A percentile compares a stretch with the other conserved stretches of the same genome.
phyloP scores from a whole-genome alignment of 37 sponge, comb jelly and placozoan genomes.

The Ianthella basta region DNA sequence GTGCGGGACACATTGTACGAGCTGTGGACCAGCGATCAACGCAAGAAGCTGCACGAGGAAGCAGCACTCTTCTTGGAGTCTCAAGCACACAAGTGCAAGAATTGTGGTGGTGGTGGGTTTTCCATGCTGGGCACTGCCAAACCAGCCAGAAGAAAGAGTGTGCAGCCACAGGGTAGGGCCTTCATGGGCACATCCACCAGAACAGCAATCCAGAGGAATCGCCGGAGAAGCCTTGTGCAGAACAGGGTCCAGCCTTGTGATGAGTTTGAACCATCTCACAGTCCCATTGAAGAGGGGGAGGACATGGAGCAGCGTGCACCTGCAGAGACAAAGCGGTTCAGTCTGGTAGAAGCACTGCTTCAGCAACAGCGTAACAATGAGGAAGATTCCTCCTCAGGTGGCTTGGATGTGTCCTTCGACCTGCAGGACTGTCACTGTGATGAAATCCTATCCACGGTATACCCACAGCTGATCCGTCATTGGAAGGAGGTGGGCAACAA shows the following conservation, averaged over 20 bases:
- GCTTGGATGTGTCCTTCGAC: conserved; percentile 13
- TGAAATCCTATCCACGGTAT: conserved; percentile 78
- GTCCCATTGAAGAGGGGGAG: too few species aligned
- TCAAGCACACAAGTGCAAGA: conserved; percentile 86
- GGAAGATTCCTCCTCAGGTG: background rate
- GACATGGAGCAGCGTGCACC: too few species aligned
- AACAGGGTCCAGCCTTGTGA: background rate
- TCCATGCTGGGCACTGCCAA: background rate
- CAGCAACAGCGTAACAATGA: background rate
- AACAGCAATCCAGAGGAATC: conserved; percentile 14
- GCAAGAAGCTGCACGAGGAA: conserved; percentile 69
- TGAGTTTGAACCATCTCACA: too few species aligned
- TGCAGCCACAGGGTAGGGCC: conserved; percentile 8
- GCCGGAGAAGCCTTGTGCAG: conserved; percentile 14
- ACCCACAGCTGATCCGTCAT: conserved; percentile 89
- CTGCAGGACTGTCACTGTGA: conserved; percentile 80
- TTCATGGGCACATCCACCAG: conserved; percentile 39
- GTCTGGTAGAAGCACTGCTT: background rate
- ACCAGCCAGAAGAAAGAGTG: background rate
- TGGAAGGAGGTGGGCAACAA: conserved; percentile 77
- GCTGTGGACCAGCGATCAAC: conserved; percentile 79
- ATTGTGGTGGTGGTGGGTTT: conserved; percentile 89
- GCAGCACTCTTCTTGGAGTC: conserved; percentile 80
- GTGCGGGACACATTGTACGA: conserved; percentile 83
- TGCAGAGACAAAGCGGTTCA: too few species aligned